These are phyloP conservation scores for Mesocricetus auratus DNA, from an alignment of 2,113 vertebrate genomes.

Conservation along the genomic window DNA sequence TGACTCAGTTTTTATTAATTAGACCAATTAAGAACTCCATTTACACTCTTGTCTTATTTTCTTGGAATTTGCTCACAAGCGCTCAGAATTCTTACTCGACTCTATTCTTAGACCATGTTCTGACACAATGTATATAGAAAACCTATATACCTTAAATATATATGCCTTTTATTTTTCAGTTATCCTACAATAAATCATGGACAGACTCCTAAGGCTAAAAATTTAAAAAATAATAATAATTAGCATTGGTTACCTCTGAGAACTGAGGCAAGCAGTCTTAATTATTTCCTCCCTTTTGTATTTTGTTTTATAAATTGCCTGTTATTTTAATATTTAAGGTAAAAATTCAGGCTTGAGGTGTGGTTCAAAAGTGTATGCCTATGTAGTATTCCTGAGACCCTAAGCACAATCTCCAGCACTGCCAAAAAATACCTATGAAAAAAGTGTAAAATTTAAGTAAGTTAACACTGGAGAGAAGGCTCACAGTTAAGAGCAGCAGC, in stretches of 20 bases:
- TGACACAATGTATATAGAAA: background rate
- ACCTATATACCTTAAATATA: background rate
- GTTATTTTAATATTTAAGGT: conserved; percentile 34
- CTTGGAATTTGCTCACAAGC: background rate
- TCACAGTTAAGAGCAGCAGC: background rate
- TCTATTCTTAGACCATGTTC: background rate
- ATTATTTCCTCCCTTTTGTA: background rate
- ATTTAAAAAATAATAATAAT: background rate
- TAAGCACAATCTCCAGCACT: background rate
- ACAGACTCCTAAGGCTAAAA: background rate
- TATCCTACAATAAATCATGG: background rate
- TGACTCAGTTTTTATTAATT: too few species aligned
- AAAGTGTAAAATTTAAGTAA: background rate
- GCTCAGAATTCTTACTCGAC: background rate
- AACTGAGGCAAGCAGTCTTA: background rate
- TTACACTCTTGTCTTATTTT: background rate
- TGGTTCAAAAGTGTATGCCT: background rate
- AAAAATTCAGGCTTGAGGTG: background rate
- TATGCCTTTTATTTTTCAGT: background rate
- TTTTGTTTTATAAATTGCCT: background rate
- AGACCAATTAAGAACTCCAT: too few species aligned
- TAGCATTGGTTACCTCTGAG: background rate
- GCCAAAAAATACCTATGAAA: background rate
- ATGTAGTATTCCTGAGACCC: background rate
- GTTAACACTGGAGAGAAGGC: background rate